Percentiles rank a stretch among this genome's conserved stretches.
Conservation (phyloP, 2,113 vertebrate genomes). For the Oenanthe oenanthe region DNA sequence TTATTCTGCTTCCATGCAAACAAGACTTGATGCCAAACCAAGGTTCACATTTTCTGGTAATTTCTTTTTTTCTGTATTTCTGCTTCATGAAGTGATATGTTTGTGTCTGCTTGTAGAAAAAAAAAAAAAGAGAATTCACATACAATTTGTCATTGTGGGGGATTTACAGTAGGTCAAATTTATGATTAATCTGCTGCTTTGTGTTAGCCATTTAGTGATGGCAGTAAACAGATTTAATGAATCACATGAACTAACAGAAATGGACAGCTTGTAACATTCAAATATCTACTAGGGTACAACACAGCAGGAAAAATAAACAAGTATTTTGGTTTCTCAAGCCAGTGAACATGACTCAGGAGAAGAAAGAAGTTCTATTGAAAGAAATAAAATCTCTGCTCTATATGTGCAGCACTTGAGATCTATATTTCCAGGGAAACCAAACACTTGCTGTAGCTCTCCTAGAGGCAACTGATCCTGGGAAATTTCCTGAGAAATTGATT, state of each 20-base stretch:
- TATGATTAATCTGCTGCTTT: slow-evolving; percentile 24
- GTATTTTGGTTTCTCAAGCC: slow-evolving; percentile 18
- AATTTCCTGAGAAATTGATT: neutral
- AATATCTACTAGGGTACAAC: neutral
- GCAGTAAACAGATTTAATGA: slow-evolving; percentile 10
- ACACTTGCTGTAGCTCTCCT: neutral
- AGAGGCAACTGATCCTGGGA: neutral
- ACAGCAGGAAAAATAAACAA: neutral
- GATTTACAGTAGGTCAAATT: slow-evolving; percentile 37
- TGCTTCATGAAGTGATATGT: neutral
- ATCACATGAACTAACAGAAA: neutral
- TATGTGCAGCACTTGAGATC: neutral
- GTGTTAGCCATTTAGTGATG: slow-evolving; percentile 35
- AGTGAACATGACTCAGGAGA: neutral
- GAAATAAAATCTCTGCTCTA: neutral
- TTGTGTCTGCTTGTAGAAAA: neutral
- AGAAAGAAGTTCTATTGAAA: neutral
- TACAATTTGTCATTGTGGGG: neutral
- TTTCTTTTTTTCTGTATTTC: neutral
- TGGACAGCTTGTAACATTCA: neutral
- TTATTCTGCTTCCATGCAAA: neutral
- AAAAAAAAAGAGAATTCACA: neutral
- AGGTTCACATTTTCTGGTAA: neutral
- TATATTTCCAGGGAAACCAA: neutral
- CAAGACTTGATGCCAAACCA: neutral